Percentiles rank a stretch among this genome's conserved stretches.
Conservation (phyloP, 2,113 vertebrate species). For the Lonchura striata region DNA sequence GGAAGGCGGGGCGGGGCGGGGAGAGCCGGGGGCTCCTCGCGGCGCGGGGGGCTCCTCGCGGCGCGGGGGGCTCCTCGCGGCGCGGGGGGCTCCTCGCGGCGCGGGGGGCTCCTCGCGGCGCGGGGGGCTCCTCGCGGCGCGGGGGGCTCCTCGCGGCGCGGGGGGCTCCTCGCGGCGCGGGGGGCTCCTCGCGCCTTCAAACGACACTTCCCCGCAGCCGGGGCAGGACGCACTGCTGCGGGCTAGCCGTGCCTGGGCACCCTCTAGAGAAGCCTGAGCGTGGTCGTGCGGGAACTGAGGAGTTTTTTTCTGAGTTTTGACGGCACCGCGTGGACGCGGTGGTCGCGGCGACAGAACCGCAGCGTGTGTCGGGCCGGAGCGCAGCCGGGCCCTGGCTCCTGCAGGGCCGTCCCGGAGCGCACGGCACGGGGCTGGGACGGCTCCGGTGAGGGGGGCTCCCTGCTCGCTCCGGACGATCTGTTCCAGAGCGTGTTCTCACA, state of each 20-base stretch:
- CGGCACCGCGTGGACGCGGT: accelerated
- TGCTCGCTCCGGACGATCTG: neutral
- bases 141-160: too few species aligned
- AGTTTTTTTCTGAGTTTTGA: accelerated
- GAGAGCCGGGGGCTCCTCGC: too few species aligned
- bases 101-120: too few species aligned
- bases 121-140: too few species aligned
- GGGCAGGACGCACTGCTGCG: accelerated
- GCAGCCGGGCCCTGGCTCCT: neutral
- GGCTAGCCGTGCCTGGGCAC: accelerated
- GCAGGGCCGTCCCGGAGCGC: neutral
- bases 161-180: too few species aligned
- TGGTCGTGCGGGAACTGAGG: accelerated
- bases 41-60: too few species aligned
- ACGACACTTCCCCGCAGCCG: accelerated
- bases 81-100: too few species aligned
- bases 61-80: too few species aligned
- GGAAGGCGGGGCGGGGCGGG: too few species aligned
- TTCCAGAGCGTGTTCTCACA: neutral
- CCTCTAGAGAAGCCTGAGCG: accelerated
- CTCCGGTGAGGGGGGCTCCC: neutral
- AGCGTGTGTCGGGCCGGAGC: neutral
- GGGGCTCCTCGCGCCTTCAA: too few species aligned
- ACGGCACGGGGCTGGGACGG: neutral
- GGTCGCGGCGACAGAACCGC: neutral